Percentiles rank a stretch among this genome's conserved stretches.
Conservation (phyloP, 2,113 vertebrate species). For the Cricetomys ansorgei region DNA sequence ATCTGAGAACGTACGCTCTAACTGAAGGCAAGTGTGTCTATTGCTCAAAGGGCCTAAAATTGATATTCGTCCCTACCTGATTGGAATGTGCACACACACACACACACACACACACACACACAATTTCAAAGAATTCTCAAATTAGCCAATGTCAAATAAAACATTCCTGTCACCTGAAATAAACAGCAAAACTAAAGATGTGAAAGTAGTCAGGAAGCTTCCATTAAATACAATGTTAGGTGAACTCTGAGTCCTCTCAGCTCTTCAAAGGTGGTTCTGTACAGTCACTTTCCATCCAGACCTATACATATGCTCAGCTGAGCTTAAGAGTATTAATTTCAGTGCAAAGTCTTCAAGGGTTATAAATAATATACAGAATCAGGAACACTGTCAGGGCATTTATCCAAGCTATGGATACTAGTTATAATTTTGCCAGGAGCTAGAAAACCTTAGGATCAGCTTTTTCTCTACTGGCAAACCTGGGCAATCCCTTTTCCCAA, state of each 20-base stretch:
- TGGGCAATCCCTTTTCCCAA: background rate
- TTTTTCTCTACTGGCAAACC: background rate
- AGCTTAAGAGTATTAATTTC: background rate
- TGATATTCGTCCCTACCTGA: constrained; percentile 37
- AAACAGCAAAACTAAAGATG: constrained; percentile 37
- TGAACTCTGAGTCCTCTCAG: background rate
- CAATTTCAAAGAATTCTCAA: constrained; percentile 64
- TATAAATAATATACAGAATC: background rate
- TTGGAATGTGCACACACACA: no score
- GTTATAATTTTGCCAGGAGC: background rate
- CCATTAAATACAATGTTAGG: background rate
- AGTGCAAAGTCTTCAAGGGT: background rate
- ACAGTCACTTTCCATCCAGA: background rate
- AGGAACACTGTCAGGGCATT: constrained; percentile 4
- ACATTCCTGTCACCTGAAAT: background rate
- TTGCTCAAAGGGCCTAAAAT: constrained; percentile 35
- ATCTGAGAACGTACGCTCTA: background rate
- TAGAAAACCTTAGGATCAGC: constrained; percentile 12
- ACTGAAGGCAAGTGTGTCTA: constrained; percentile 37
- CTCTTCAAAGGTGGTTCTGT: background rate
- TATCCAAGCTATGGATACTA: background rate
- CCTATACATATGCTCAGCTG: background rate
- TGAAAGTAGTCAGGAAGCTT: background rate
- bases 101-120: no score
- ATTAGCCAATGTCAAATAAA: constrained; percentile 32